Conservation (phyloP, 2,797 vertebrate species). For the Gallirallus australis region DNA sequence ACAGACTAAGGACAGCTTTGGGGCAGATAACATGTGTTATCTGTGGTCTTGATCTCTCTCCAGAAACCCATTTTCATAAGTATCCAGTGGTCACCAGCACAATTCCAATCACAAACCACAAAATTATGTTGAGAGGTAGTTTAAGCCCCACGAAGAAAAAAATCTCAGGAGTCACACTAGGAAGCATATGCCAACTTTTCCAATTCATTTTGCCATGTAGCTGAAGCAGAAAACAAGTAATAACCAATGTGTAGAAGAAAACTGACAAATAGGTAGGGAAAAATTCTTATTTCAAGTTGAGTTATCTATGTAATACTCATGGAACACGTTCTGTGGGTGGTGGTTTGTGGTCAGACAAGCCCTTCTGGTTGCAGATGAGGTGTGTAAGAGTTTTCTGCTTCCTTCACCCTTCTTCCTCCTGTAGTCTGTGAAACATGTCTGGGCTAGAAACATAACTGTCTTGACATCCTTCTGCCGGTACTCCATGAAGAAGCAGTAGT, state of each 20-base stretch:
- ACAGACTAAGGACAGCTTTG: background rate
- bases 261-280: background rate
- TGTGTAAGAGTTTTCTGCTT: background rate
- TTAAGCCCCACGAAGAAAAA: background rate
- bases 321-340: background rate
- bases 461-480: background rate
- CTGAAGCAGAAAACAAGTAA: background rate
- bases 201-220: background rate
- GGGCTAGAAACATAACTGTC: background rate
- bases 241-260: background rate
- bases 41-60: background rate
- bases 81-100: background rate
- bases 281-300: background rate
- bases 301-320: background rate
- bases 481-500: background rate
- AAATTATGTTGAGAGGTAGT: background rate
- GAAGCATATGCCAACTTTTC: background rate
- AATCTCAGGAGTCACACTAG: background rate
- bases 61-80: background rate
- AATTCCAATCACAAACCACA: background rate
- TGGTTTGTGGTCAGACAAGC: background rate
- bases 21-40: rapidly evolving
- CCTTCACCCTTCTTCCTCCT: background rate
- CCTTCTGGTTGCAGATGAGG: background rate
- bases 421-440: background rate